phyloP scores from a whole-genome alignment of 2,113 vertebrate species.

The Anguilla japonica region DNA sequence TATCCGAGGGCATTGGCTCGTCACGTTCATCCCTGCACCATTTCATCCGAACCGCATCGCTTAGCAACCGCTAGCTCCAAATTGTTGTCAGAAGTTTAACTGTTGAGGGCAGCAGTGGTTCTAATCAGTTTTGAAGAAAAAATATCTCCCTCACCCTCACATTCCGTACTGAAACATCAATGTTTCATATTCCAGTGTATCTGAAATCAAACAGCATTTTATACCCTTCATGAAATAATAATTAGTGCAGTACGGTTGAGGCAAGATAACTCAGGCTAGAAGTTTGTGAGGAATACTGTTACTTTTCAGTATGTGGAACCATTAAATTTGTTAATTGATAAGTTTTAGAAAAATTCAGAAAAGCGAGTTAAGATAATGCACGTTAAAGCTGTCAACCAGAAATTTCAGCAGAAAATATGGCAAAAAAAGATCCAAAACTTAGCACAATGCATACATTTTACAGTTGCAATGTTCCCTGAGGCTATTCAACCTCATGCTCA shows the following conservation, averaged over 20 bases:
- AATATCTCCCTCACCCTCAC: not conserved
- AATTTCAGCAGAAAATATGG: not conserved
- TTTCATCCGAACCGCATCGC: conserved; percentile 20
- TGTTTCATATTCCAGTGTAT: not conserved
- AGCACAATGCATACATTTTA: not conserved
- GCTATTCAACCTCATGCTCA: not conserved
- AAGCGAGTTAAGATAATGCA: not conserved
- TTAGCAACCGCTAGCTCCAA: conserved; percentile 24
- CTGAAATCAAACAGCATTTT: conserved; percentile 1
- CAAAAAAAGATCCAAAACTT: not conserved
- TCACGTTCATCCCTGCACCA: not conserved
- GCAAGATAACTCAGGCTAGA: not conserved
- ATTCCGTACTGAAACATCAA: not conserved
- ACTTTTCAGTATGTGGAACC: not conserved
- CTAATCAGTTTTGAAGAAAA: conserved; percentile 10
- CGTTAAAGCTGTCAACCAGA: not conserved
- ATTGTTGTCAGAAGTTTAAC: conserved; percentile 25
- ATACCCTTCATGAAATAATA: not conserved
- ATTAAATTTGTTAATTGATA: not conserved
- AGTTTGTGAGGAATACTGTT: not conserved
- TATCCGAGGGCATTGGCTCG: not conserved
- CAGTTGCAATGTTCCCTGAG: not conserved
- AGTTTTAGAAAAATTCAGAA: not conserved
- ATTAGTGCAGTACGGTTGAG: not conserved
- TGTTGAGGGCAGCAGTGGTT: not conserved